A percentile compares a stretch with the other conserved stretches of the same genome.
phyloP scores from a whole-genome alignment of 2,113 vertebrate species.

The Misgurnus anguillicaudatus region DNA sequence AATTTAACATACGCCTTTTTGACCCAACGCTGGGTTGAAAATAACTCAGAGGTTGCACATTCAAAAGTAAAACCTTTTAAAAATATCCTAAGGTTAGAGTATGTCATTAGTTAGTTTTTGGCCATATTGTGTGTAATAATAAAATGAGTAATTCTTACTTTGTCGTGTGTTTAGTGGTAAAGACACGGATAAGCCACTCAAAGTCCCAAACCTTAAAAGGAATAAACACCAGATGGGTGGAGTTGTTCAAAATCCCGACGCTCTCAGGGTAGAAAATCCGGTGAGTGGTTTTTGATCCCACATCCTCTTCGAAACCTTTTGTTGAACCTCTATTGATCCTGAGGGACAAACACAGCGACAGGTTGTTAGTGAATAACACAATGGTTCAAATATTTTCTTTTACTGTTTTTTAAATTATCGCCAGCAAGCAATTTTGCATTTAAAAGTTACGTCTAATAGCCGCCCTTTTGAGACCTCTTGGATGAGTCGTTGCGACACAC shows the following conservation, averaged over 20 bases:
- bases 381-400: too few relatives aligned
- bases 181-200: slow-evolving; percentile 87
- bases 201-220: slow-evolving; percentile 92
- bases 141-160: slow-evolving; percentile 73
- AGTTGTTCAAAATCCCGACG: slow-evolving; percentile 80
- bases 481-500: too few relatives aligned
- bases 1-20: too few relatives aligned
- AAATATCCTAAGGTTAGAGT: too few relatives aligned
- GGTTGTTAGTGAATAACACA: neutral
- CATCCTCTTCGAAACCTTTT: slow-evolving; percentile 81
- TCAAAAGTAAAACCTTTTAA: too few relatives aligned
- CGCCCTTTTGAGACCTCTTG: too few relatives aligned
- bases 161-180: slow-evolving; percentile 85
- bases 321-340: slow-evolving; percentile 94
- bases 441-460: too few relatives aligned
- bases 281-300: slow-evolving; percentile 89
- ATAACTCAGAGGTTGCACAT: too few relatives aligned
- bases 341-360: neutral
- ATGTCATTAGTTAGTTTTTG: too few relatives aligned
- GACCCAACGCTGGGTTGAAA: too few relatives aligned
- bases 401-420: too few relatives aligned
- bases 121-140: neutral
- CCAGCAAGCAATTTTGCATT: too few relatives aligned
- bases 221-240: slow-evolving; percentile 85
- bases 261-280: slow-evolving; percentile 94